Percentiles rank a stretch among this genome's conserved stretches.
These are phyloP conservation scores for Anneissia japonica DNA, from an alignment of 35 echinoderm and acorn worm species.

Conservation along the genomic window DNA sequence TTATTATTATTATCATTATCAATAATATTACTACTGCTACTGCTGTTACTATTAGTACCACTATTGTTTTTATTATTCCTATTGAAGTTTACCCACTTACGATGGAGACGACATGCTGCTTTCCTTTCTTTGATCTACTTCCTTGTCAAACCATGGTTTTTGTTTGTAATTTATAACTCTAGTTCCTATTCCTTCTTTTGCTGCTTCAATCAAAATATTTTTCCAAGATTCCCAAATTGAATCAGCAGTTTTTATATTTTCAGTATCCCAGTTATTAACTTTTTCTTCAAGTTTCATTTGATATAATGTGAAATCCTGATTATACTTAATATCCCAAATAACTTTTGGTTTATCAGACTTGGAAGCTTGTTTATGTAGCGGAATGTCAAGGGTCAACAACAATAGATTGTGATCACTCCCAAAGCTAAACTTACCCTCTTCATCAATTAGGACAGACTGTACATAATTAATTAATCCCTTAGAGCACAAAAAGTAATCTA, in stretches of 20 bases:
- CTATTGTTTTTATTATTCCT: too few relatives aligned
- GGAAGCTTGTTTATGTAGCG: too few relatives aligned
- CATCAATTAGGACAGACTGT: neutral
- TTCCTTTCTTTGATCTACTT: neutral
- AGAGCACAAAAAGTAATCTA: constrained; percentile 9
- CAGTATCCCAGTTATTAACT: neutral
- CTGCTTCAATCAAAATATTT: neutral
- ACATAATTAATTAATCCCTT: neutral
- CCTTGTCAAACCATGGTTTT: neutral
- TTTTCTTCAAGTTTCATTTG: neutral
- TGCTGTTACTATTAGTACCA: too few relatives aligned
- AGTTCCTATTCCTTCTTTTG: neutral
- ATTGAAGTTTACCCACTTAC: too few relatives aligned
- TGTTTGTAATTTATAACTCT: neutral
- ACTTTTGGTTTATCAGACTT: too few relatives aligned
- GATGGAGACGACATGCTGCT: neutral
- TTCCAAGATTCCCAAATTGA: constrained; percentile 1
- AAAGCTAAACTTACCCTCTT: too few relatives aligned
- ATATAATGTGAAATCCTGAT: too few relatives aligned
- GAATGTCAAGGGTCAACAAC: too few relatives aligned
- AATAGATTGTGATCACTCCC: too few relatives aligned
- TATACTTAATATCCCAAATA: too few relatives aligned
- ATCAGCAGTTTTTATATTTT: neutral
- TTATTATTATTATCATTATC: too few relatives aligned
- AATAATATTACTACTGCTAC: too few relatives aligned